These are phyloP conservation scores for Drepana falcataria DNA, from an alignment of 2,888 invertebrate species.

Conservation along the genomic window DNA sequence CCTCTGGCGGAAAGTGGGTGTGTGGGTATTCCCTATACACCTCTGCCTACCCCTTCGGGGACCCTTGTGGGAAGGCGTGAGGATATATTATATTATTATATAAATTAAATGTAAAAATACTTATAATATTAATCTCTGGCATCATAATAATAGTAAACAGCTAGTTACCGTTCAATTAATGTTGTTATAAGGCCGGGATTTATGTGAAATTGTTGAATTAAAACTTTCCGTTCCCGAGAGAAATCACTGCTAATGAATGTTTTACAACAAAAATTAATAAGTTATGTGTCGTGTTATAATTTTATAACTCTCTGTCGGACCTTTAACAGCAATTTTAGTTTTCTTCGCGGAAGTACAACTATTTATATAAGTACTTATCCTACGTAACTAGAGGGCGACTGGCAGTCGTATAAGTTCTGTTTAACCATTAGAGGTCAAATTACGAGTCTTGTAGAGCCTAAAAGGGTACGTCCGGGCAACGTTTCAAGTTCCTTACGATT, in stretches of 20 bases:
- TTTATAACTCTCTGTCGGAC: constrained; percentile 6
- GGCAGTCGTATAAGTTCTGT: constrained; percentile 8
- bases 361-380: neutral
- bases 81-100: no score
- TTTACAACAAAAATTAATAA: constrained; percentile 17
- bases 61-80: no score
- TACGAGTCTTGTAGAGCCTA: constrained; percentile 14
- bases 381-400: neutral
- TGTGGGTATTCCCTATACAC: no score
- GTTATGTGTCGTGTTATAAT: constrained; percentile 11
- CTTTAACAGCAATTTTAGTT: neutral
- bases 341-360: neutral
- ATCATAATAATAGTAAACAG: neutral
- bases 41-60: no score
- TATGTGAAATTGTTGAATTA: constrained; percentile 1
- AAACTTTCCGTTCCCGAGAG: constrained; percentile 14
- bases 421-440: constrained; percentile 14
- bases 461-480: constrained; percentile 14
- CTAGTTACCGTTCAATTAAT: neutral
- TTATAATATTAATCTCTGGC: no score
- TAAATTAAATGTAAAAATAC: no score
- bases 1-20: no score
- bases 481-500: constrained; percentile 14
- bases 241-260: constrained; percentile 25
- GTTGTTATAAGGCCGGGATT: neutral